phyloP scores from a whole-genome alignment of 2,888 invertebrate genomes.

The Bimastos eiseni region DNA sequence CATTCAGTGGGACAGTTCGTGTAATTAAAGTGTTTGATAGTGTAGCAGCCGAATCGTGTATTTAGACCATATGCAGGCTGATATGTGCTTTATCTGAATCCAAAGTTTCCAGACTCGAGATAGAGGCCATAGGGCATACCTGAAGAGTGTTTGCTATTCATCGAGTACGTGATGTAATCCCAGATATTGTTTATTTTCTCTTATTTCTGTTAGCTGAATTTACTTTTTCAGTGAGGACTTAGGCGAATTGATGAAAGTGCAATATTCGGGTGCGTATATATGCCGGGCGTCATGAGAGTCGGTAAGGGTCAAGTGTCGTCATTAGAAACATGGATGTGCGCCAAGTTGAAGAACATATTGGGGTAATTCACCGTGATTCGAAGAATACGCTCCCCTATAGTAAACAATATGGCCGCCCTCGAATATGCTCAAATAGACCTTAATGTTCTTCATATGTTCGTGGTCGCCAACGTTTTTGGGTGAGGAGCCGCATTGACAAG shows the following conservation, averaged over 20 bases:
- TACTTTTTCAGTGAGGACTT: not conserved
- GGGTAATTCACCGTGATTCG: too few species aligned
- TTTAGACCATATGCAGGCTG: not conserved
- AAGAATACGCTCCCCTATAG: too few species aligned
- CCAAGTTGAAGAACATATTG: too few species aligned
- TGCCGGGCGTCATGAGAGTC: too few species aligned
- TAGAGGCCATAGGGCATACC: not conserved
- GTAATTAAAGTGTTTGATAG: not conserved
- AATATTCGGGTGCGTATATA: too few species aligned
- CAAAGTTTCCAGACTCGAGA: not conserved
- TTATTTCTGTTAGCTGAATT: not conserved
- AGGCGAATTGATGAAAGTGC: not conserved
- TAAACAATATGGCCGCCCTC: too few species aligned
- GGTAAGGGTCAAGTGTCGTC: too few species aligned
- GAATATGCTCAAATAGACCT: too few species aligned
- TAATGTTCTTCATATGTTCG: too few species aligned
- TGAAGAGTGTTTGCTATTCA: not conserved
- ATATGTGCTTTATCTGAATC: not conserved
- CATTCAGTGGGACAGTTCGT: conserved; percentile 5
- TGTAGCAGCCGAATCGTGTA: not conserved
- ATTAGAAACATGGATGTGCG: too few species aligned
- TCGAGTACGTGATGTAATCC: not conserved
- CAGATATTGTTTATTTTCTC: not conserved
- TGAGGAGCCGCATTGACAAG: too few species aligned
- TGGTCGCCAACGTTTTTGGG: too few species aligned